Conservation (phyloP, 2,888 invertebrate genomes). For the Rhamnusium bicolor region DNA sequence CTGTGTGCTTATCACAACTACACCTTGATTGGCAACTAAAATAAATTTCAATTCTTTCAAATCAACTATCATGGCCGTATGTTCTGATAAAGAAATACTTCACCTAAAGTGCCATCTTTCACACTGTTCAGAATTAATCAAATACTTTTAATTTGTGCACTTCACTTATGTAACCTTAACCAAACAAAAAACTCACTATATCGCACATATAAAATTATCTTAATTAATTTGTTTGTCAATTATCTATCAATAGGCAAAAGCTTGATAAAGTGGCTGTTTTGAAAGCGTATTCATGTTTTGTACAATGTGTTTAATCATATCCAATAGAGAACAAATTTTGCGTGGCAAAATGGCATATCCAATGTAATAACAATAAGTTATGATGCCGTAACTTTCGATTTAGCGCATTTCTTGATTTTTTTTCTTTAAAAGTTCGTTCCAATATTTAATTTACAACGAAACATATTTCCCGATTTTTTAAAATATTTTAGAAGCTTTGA, state of each 20-base stretch:
- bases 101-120: conserved; percentile 6
- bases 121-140: conserved; percentile 14
- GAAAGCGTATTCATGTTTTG: conserved; percentile 21
- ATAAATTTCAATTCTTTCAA: neutral
- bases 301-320: neutral
- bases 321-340: neutral
- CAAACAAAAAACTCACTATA: conserved; percentile 23
- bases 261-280: neutral
- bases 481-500: no score
- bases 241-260: conserved; percentile 18
- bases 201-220: conserved; percentile 25
- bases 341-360: no score
- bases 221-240: conserved; percentile 17
- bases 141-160: conserved; percentile 19
- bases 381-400: no score
- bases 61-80: neutral
- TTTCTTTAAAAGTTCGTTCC: no score
- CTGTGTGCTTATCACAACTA: neutral
- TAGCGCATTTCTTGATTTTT: no score
- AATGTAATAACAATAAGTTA: no score
- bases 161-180: conserved; percentile 5
- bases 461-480: no score
- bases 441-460: no score
- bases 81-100: neutral
- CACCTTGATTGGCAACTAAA: neutral